A percentile compares a stretch with the other conserved stretches of the same genome.
phyloP scores from a whole-genome alignment of 2,888 invertebrate species.

The Phaonia tiefii region DNA sequence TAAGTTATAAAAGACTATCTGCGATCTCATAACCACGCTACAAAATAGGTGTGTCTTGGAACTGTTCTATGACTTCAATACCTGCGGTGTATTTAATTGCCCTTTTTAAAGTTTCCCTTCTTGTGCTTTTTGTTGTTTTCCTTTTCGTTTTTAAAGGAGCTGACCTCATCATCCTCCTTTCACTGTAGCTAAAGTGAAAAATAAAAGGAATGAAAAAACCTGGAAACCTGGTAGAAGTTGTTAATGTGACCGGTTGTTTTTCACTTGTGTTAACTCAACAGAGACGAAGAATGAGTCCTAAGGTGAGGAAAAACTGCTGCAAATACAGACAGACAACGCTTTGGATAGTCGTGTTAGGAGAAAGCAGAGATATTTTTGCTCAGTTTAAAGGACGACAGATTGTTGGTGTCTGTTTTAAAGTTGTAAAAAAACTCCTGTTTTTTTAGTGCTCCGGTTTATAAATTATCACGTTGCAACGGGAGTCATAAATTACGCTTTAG shows the following conservation, averaged over 20 bases:
- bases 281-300: not conserved
- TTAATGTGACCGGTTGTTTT: constrained; percentile 31
- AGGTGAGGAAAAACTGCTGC: not conserved
- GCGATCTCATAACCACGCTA: too few relatives aligned
- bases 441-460: not conserved
- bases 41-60: not conserved
- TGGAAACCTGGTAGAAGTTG: not conserved
- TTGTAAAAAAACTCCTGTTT: too few relatives aligned
- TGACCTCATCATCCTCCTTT: not conserved
- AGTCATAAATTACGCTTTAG: not conserved
- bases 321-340: too few relatives aligned
- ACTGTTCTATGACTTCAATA: not conserved
- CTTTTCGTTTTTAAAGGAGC: not conserved
- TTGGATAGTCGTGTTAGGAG: too few relatives aligned
- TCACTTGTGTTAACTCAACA: constrained; percentile 29
- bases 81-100: constrained; percentile 34
- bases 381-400: constrained; percentile 8
- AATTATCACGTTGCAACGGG: constrained; percentile 10
- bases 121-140: too few relatives aligned
- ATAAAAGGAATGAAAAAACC: too few relatives aligned
- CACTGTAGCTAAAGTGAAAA: not conserved
- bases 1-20: not conserved
- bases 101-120: constrained; percentile 34
- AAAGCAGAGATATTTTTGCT: not conserved
- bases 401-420: not conserved